A percentile compares a stretch with the other conserved stretches of the same genome.
Conservation (phyloP, 2,797 vertebrate species). For the Cygnus olor region DNA sequence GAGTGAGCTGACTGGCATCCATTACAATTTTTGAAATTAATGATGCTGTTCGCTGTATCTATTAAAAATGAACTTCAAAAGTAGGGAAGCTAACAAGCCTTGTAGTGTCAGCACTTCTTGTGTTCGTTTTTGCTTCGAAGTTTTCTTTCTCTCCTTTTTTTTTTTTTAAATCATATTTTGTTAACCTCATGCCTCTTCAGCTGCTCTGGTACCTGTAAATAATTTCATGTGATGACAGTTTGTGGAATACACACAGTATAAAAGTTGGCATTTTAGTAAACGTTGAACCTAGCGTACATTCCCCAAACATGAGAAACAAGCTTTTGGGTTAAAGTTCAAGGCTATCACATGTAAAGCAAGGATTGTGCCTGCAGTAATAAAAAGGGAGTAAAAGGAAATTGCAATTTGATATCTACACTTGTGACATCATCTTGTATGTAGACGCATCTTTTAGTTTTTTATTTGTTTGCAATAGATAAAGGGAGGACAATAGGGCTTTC, state of each 20-base stretch:
- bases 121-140: background rate
- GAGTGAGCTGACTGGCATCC: background rate
- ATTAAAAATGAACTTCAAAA: background rate
- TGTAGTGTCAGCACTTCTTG: background rate
- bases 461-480: constrained; percentile 21
- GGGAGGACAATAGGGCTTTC: background rate
- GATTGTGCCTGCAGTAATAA: background rate
- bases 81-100: background rate
- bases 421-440: background rate
- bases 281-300: background rate
- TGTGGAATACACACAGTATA: background rate
- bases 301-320: background rate
- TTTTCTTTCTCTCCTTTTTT: background rate
- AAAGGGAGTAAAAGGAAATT: constrained; percentile 36
- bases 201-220: background rate
- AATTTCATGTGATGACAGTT: background rate
- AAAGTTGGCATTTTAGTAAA: background rate
- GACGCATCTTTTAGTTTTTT: background rate
- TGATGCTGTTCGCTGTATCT: background rate
- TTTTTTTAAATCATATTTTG: background rate
- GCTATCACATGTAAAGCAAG: background rate
- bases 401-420: background rate
- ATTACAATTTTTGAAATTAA: background rate
- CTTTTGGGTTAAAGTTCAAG: constrained; percentile 9
- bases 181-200: background rate